phyloP scores from a whole-genome alignment of 1,140 invertebrate species.

The Temnothorax nylanderi region DNA sequence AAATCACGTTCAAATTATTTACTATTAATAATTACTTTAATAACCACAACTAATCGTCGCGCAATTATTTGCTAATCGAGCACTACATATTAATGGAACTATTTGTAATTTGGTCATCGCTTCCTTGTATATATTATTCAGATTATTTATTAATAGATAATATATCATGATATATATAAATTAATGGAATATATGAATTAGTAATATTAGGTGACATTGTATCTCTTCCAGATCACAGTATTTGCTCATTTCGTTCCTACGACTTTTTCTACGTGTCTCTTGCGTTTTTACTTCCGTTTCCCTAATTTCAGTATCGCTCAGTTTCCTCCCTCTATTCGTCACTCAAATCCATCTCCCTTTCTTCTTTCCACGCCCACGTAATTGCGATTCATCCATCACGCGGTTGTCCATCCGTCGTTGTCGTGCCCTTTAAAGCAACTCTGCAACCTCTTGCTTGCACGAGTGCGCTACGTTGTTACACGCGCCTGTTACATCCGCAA shows the following conservation, averaged over 20 bases:
- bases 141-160: slow-evolving; percentile 26
- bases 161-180: neutral
- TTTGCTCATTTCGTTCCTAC: no score
- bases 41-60: neutral
- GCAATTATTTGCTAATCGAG: slow-evolving; percentile 24
- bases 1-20: slow-evolving; percentile 16
- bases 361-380: slow-evolving; percentile 60
- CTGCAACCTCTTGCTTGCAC: slow-evolving; percentile 39
- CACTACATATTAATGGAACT: slow-evolving; percentile 26
- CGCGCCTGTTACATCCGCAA: slow-evolving; percentile 28
- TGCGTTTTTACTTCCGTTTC: neutral
- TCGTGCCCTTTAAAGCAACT: slow-evolving; percentile 38
- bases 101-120: neutral
- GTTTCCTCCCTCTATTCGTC: slow-evolving; percentile 12
- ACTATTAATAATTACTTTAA: neutral
- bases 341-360: slow-evolving; percentile 48
- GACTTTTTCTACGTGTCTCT: slow-evolving; percentile 1
- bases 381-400: slow-evolving; percentile 60
- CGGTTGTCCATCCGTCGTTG: slow-evolving; percentile 55
- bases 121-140: neutral
- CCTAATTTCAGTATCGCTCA: slow-evolving; percentile 8
- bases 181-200: neutral
- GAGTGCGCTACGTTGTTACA: slow-evolving; percentile 31
- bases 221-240: neutral
- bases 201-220: neutral